Base-by-base conservation (phyloP, 2,797 vertebrate genomes). In the Poecilia wingei region DNA sequence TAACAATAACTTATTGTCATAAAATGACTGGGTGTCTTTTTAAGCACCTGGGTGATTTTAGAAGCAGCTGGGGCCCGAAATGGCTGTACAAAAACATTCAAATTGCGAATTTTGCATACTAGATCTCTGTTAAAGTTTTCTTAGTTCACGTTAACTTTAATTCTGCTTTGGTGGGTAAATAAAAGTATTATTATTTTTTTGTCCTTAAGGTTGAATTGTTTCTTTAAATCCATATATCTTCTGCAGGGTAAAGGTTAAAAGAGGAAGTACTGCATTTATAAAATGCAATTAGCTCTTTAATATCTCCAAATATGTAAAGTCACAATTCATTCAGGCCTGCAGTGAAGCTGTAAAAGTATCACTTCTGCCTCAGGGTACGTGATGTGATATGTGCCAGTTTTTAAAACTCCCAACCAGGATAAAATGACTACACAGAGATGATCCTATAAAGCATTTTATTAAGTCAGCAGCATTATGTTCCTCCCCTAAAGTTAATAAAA, bases 221-320 rank as follows among this genome's bases (percentile, higher is more conserved):
- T 59, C 25, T 49, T 14, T 71, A 59, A 79, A 87, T 75, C 76
- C 64, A 55, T 84, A 36, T 39, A 7, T 3, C 12, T 31, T 80
- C 31, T 36, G 12, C 31, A 33, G 31, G 51, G 3, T 49, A 46
- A 46, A n/a, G 31, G n/a, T 8, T 13, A 10, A 43, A 79, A 74
- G 25, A 81, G 79, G 80, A 85, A 66, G 84, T 64, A 4, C 74
- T 77, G 31, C 6, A 14, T 74, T 87, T 87, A 61, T 74, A 88
- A 86, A 87, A 90, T 31, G 22, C 79, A 80, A 92, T 85, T 82
- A 91, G 85, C 66, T 68, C 51, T 20, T 51, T 46, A 76, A 82
- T 82, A 72, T 77, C 75, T 75, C 12, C 70, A 41, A 79, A 81
- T 64, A 79, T 57, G 61, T 76, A 88, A 86, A 85, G 76, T 87